Percentiles rank a stretch among this genome's conserved stretches.
Evolutionary conservation across 2,888 invertebrate genomes (phyloP).

Genomic region (Himalopsyche tibetana): DNA sequence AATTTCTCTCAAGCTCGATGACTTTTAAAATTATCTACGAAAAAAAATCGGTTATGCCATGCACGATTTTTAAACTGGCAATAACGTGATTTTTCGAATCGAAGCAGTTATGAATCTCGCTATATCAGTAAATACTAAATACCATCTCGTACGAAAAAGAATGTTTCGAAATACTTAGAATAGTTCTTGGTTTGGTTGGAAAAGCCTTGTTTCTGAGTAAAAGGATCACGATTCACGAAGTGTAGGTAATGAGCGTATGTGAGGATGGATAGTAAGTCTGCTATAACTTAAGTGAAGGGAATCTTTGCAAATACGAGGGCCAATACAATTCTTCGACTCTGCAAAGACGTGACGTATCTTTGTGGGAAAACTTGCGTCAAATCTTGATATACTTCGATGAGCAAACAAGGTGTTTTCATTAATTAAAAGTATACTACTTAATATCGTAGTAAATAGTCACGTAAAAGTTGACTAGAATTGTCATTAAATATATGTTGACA

Average conservation of each 20-base stretch:
- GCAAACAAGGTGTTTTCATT: constrained; percentile 7
- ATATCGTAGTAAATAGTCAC: not conserved
- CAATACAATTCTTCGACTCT: constrained; percentile 22
- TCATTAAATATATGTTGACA: no score
- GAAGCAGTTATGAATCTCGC: not conserved
- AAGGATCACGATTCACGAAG: constrained; percentile 57
- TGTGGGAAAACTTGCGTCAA: constrained; percentile 62
- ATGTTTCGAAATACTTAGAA: not conserved
- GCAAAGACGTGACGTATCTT: constrained; percentile 59
- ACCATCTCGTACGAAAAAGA: not conserved
- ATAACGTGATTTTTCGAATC: not conserved
- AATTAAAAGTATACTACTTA: not conserved
- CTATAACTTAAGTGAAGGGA: not conserved
- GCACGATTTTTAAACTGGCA: not conserved
- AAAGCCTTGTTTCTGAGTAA: not conserved
- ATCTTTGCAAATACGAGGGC: constrained; percentile 27
- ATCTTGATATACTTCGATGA: constrained; percentile 50
- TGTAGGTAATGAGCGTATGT: constrained; percentile 39
- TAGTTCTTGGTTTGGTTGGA: constrained; percentile 10
- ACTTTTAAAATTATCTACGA: not conserved
- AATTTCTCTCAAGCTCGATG: not conserved
- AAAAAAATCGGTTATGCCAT: not conserved
- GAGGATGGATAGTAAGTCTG: constrained; percentile 18
- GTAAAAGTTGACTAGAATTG: no score
- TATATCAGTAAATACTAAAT: constrained; percentile 9